A percentile compares a stretch with the other conserved stretches of the same genome.
Evolutionary conservation across 2,113 vertebrate species (phyloP).

Genomic region (Cynocephalus volans): DNA sequence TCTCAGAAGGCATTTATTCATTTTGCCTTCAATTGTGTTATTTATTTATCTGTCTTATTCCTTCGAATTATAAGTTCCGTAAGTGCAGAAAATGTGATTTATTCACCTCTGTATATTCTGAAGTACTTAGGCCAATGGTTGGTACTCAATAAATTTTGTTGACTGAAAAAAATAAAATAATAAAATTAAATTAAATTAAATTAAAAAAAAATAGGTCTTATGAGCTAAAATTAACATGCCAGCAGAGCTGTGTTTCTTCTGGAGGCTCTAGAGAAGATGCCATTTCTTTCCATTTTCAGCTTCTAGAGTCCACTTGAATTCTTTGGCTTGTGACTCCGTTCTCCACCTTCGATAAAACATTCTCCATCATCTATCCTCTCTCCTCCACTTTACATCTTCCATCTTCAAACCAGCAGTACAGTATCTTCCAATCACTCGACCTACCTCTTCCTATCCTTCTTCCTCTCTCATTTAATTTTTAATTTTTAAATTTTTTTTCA

Average conservation of each 20-base stretch:
- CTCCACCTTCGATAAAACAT: too few relatives aligned
- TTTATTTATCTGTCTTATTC: constrained; percentile 62
- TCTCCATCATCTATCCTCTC: not conserved
- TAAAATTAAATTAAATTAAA: too few relatives aligned
- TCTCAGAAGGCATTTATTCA: constrained; percentile 25
- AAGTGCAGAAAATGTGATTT: constrained; percentile 51
- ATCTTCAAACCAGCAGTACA: too few relatives aligned
- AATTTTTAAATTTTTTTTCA: too few relatives aligned
- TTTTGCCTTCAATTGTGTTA: constrained; percentile 52
- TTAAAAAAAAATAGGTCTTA: too few relatives aligned
- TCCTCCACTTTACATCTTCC: not conserved
- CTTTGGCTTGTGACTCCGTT: too few relatives aligned
- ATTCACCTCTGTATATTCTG: constrained; percentile 19
- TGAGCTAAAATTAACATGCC: not conserved
- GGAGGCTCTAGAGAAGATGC: not conserved
- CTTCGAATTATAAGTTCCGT: constrained; percentile 15
- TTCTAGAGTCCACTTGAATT: too few relatives aligned
- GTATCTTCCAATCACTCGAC: too few relatives aligned
- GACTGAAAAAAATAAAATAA: constrained; percentile 60
- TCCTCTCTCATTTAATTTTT: too few relatives aligned
- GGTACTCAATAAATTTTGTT: constrained; percentile 56
- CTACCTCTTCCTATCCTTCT: not conserved
- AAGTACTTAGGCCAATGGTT: constrained; percentile 16
- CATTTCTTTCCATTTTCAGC: not conserved
- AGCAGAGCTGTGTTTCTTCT: not conserved